These are phyloP conservation scores for Aphis gossypii DNA, from an alignment of 1,140 invertebrate genomes.

Conservation along the genomic window DNA sequence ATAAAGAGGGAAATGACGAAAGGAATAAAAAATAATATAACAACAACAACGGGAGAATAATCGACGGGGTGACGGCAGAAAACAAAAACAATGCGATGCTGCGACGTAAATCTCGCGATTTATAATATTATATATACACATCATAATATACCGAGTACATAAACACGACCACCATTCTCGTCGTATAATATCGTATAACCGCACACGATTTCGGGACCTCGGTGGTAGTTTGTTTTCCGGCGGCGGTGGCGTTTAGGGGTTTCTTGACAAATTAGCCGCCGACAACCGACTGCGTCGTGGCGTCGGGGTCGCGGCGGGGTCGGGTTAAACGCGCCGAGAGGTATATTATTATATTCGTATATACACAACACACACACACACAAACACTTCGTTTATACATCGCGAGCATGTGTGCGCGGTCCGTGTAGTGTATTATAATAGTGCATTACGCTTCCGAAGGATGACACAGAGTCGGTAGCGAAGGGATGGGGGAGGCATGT, in stretches of 20 bases:
- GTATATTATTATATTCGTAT: background rate
- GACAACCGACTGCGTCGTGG: background rate
- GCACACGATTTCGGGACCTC: background rate
- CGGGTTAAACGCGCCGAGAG: background rate
- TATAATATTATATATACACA: background rate
- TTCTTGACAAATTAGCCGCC: constrained; percentile 55
- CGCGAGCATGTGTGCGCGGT: background rate
- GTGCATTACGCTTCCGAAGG: background rate
- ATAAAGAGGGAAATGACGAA: background rate
- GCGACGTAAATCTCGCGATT: background rate
- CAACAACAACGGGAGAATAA: background rate
- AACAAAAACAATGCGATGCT: background rate
- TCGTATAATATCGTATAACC: background rate
- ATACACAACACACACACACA: background rate
- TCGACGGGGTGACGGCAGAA: constrained; percentile 6
- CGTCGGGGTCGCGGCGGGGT: background rate
- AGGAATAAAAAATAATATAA: background rate
- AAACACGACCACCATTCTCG: background rate
- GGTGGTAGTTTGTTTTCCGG: background rate
- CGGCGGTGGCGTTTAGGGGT: constrained; percentile 38
- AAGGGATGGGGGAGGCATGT: background rate
- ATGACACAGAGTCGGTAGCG: too few relatives aligned
- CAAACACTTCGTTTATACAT: too few relatives aligned
- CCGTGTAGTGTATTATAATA: background rate
- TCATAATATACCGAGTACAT: background rate